These are phyloP conservation scores for Zaprionus vittiger DNA, from an alignment of 1,140 invertebrate species.

Conservation along the genomic window DNA sequence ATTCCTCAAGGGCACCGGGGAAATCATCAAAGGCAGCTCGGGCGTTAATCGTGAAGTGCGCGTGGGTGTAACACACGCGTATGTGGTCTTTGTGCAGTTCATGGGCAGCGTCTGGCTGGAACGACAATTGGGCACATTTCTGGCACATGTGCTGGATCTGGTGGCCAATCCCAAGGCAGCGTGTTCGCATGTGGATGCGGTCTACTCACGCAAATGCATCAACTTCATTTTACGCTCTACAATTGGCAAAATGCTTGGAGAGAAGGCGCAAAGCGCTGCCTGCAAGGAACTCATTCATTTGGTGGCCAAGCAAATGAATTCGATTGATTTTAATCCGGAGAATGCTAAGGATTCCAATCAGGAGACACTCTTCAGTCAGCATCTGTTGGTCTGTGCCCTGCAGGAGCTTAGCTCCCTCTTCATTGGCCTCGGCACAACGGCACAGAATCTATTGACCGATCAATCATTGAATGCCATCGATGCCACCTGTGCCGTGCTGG, in stretches of 20 bases:
- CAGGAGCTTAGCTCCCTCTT: conserved; percentile 96
- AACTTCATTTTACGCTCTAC: conserved; percentile 97
- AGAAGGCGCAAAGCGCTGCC: conserved; percentile 97
- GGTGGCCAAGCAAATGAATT: conserved; percentile 97
- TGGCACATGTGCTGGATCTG: conserved; percentile 95
- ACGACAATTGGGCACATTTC: conserved; percentile 93
- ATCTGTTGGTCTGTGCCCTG: conserved; percentile 96
- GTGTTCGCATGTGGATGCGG: conserved; percentile 97
- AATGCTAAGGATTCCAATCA: conserved; percentile 95
- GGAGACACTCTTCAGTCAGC: conserved; percentile 96
- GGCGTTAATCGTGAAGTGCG: conserved; percentile 97
- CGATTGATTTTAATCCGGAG: conserved; percentile 95
- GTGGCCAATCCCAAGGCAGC: conserved; percentile 97
- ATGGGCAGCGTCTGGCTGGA: conserved; percentile 98
- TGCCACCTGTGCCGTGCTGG: conserved; percentile 87
- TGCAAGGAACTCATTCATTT: conserved; percentile 97
- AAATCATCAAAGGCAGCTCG: conserved; percentile 97
- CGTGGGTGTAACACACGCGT: conserved; percentile 97
- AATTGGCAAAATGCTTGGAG: conserved; percentile 96
- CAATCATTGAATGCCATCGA: conserved; percentile 90
- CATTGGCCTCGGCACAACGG: conserved; percentile 95
- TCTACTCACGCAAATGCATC: conserved; percentile 98
- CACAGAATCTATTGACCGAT: conserved; percentile 94
- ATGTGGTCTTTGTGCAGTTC: conserved; percentile 96
- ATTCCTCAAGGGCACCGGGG: conserved; percentile 96